Evolutionary conservation across 2,113 vertebrate species (phyloP), one percentile per base, ranked within the genome.

Genomic region (Macquaria ambigua): DNA sequence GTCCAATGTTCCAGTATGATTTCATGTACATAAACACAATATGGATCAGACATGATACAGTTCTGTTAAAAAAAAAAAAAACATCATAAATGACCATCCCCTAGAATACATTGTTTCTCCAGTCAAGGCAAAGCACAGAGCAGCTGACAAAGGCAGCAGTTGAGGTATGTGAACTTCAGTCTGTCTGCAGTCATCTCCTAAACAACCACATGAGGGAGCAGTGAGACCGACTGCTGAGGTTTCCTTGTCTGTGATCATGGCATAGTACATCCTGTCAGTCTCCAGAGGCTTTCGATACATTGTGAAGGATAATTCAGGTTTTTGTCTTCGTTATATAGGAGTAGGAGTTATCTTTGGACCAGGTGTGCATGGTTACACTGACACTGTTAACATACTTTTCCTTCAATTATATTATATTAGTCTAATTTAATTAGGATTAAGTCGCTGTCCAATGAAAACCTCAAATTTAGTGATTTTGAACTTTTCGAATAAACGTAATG

Each of bases 111-210:
- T 83, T 53, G 74, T 85, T 87, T 85, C 74, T 91, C 74, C 78
- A 77, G 67, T 91, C 81, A 87, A 90, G 79, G 84, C 84, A 89
- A 90, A 91, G 86, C 85, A 86, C 73, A 87, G 79, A 84, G 88
- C 86, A 78, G 88, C 91, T 79, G 86, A 79, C 55, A 68, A 62
- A 70, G 79, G 86, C 87, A 86, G 75, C 80, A 87, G 56, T 79
- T 88, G 89, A 93, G 92, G 90, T 90, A 88, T 83, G 79, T 89
- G 87, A 90, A 84, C 74, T 83, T 82, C 59, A 80, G 76, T 83
- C 62, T 2, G n/a, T 90, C 43, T 82, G 46, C 58, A 69, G 61
- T 74, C 59, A 67, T 69, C 58, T 80, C 34, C 72, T 68, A 6
- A 63, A 69, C 61, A 59, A 68, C 62, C 74, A 88, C 64, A 76